Base-by-base conservation (phyloP, 2,797 vertebrate genomes). In the Scomberomorus guttatus region DNA sequence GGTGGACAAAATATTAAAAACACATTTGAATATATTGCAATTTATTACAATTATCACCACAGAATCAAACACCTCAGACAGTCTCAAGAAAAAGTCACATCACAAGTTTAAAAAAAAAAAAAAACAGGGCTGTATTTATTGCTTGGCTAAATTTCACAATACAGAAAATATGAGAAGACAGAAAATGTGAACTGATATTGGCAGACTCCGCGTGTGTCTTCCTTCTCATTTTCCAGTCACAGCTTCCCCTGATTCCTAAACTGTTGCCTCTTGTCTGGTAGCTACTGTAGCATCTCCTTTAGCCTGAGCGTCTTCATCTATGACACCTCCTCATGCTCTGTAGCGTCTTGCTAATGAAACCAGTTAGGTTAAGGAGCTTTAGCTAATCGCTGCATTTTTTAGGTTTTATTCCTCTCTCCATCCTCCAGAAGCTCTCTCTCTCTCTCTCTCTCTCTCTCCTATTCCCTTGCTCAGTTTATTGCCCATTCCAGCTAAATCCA, bases 321-420 rank as follows among this genome's bases (percentile, higher is more conserved):
- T 75, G 83, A 83, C 80, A 81, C 82, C 39, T 66, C 82, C 82
- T 81, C 81, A 69, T 80, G 75, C 84, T 76, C 79, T 61, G 42
- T 48, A 42, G 73, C 57, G 54, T 81, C 77, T 58, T 55, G 48
- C 66, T 91, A 85, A 90, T 89, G 66, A 78, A 89, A 90, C 75
- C 84, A 62, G 78, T 84, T 86, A 75, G 77, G 59, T 77, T 92
- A 87, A 90, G 86, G 70, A 84, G 87, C 88, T 93, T 92, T 88
- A 42, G 60, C 81, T 87, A 88, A 92, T 89, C 82, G 50, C 77
- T 65, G 62, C 71, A 66, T 85, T 90, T 81, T 81, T 27, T 12
- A 54, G 55, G 39, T 60, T 80, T 82, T 64, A 55, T 77, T 67
- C 29, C 60, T 75, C 60, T 57, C 58, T 55, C 58, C 15, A 7